A percentile compares a stretch with the other conserved stretches of the same genome.
Evolutionary conservation across 2,797 vertebrate genomes (phyloP).

Genomic region (Danio aesculapii): DNA sequence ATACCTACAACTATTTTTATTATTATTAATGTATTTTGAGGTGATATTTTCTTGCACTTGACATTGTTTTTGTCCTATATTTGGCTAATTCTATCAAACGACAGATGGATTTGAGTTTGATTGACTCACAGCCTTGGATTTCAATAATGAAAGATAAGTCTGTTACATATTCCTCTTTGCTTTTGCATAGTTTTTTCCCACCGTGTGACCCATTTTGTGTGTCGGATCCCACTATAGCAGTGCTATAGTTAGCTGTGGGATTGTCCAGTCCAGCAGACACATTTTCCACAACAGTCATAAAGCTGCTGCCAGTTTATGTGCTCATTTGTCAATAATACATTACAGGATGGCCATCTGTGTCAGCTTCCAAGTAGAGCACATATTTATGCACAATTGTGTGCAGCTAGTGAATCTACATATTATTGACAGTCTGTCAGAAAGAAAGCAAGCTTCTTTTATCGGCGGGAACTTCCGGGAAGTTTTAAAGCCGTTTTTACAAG

Average conservation of each 20-base stretch:
- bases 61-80: not conserved
- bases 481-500: not conserved
- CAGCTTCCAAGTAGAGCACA: constrained; percentile 40
- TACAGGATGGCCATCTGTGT: constrained; percentile 22
- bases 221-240: not conserved
- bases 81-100: not conserved
- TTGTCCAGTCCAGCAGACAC: not conserved
- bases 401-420: not conserved
- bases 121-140: not conserved
- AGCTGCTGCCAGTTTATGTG: constrained; percentile 34
- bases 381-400: constrained; percentile 18
- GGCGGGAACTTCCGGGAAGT: too few relatives aligned
- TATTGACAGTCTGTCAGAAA: constrained; percentile 1
- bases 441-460: not conserved
- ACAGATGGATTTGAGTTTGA: not conserved
- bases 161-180: not conserved
- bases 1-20: too few relatives aligned
- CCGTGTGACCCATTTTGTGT: constrained; percentile 8
- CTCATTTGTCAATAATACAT: constrained; percentile 43
- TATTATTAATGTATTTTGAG: not conserved
- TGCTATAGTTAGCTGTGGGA: constrained; percentile 8
- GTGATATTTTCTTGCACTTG: not conserved
- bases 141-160: not conserved
- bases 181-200: not conserved
- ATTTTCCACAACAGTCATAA: constrained; percentile 35